Evolutionary conservation across 2,797 vertebrate genomes (phyloP), one percentile per base, ranked within the genome.

Genomic region (Sebastolobus altivelis): DNA sequence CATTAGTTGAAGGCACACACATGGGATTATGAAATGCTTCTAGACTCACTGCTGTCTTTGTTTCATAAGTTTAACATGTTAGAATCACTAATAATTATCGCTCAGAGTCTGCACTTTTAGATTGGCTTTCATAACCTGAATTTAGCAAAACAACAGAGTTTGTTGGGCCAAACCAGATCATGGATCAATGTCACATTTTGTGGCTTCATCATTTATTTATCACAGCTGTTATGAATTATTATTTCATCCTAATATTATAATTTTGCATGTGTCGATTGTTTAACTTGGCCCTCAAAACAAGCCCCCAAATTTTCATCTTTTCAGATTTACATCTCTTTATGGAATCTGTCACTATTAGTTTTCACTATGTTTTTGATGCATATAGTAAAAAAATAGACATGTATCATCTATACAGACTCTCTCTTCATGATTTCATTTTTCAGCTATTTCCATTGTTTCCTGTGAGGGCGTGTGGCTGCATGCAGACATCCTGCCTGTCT

Each of bases 401-500:
- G 69, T 68, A 38, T 84, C 33, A 78, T 79, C 12, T 62, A 38
- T 14, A 63, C 46, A 52, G 35, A 84, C 49, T 75, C 76, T 65
- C 72, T 79, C 54, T 73, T 83, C 56, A 63, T 85, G 85, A 92
- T 88, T 91, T 86, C 59, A 88, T 82, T 89, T 93, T 87, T 79
- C 84, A 92, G 66, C 79, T 81, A 72, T 85, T 91, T 86, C 84
- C 87, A 80, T 86, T 82, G 89, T 93, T 94, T 95, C 92, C 89
- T 80, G 56, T 70, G 65, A 88, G 87, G 94, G 93, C 88, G 9
- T 95, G 95, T 87, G 86, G 79, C 86, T 86, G 89, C 94, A 88
- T 67, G 94, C 87, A 89, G 82, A 94, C 91, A 90, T 95, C 94
- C 94, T 95, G 90, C 62, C 82, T 54, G 86, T 90, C 75, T 79